Evolutionary conservation across 2,113 vertebrate genomes (phyloP), one percentile per base, ranked within the genome.

Genomic region (Dicaeum eximium): DNA sequence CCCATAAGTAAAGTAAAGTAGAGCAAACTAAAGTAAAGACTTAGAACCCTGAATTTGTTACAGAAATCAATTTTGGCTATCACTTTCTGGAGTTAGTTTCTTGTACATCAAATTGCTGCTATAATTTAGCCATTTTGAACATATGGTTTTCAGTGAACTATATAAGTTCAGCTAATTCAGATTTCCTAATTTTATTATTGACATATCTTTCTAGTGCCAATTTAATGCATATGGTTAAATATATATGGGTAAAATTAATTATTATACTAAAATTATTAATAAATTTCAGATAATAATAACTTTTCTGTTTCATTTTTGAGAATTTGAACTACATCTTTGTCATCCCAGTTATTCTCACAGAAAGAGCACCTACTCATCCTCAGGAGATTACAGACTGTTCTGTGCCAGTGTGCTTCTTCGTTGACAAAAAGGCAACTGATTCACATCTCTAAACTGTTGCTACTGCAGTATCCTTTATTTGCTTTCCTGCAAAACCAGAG

Each of bases 341-440:
- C 8, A 16, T 33, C 19, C 7, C 5, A 35, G 14, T 30, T 60
- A 30, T 6, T 23, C 8, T 42, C 10, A 2, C 2, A 42, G 15
- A 47, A 73, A 50, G 7, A 61, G 5, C 6, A 74, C 57, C 13
- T 70, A 12, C 31, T 66, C 31, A 53, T 42, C 8, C 33, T 74
- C 48, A 25, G 9, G 15, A 38, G 4, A 42, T 10, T 13, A 5
- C 8, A 64, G 27, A 16, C 4, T 51, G 21, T 58, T 71, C 23
- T 30, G 31, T 0, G 1, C 2, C 15, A 83, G 6, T 0, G 3
- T 40, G 1, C 1, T 50, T 42, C 35, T 22, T 13, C 15, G 14
- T 18, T 64, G 33, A 28, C 27, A 62, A 75, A 75, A 54, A 58
- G 6, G 7, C 31, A 65, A 30, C 10, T 27, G 12, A 35, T 42